Evolutionary conservation across 2,113 vertebrate species (phyloP).

Genomic region (Collichthys lucidus): DNA sequence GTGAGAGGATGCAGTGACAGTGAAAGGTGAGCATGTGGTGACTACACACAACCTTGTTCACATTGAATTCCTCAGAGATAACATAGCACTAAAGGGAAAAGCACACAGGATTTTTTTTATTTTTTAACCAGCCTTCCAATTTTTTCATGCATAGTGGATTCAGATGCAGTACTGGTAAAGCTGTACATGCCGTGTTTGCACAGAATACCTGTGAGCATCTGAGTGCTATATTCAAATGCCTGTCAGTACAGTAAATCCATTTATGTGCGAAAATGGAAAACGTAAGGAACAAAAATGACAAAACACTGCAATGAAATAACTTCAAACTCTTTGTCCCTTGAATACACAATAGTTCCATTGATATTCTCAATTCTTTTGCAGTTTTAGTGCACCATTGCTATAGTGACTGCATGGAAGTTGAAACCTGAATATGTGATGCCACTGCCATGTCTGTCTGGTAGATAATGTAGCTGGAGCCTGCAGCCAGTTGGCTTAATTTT

Average conservation of each 20-base stretch:
- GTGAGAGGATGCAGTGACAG: slow-evolving; percentile 23
- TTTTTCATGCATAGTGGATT: slow-evolving; percentile 1
- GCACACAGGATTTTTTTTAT: neutral
- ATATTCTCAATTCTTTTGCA: neutral
- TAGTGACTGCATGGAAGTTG: neutral
- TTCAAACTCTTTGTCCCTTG: too few species aligned
- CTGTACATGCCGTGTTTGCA: too few species aligned
- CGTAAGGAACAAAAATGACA: neutral
- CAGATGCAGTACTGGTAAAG: neutral
- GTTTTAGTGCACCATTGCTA: neutral
- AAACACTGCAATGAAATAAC: neutral
- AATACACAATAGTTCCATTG: neutral
- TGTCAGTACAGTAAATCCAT: neutral
- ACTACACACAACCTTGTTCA: slow-evolving; percentile 25
- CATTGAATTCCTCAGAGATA: slow-evolving; percentile 31
- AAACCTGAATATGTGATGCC: neutral
- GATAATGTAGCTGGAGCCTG: neutral
- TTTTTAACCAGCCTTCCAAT: neutral
- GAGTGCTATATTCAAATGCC: neutral
- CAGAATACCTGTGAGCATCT: too few species aligned
- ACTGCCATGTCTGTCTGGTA: neutral
- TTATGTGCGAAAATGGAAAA: neutral
- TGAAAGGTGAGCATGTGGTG: slow-evolving; percentile 25
- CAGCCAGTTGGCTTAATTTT: neutral
- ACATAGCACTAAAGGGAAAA: slow-evolving; percentile 20